These are phyloP conservation scores for Aspidiotus destructor DNA, from an alignment of 2,888 invertebrate genomes.

Conservation along the genomic window DNA sequence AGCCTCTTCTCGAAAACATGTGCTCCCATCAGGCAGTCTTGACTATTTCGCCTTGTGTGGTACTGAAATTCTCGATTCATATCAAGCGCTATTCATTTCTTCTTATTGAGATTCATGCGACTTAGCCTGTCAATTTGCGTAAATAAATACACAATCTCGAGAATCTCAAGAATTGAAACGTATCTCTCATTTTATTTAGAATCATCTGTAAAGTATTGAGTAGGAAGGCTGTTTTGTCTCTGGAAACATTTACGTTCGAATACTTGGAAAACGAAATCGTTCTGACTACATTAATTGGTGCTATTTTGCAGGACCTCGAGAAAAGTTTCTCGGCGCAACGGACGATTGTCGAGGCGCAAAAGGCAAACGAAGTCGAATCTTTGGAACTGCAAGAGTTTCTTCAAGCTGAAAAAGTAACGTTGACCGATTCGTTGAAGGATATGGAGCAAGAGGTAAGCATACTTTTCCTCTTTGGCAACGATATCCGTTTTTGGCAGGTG, in stretches of 20 bases:
- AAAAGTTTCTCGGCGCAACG: conserved; percentile 58
- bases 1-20: no score
- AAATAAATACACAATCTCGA: no score
- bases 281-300: background rate
- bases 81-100: no score
- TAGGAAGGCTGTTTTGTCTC: background rate
- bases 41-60: no score
- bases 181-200: no score
- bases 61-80: no score
- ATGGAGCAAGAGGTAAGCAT: conserved; percentile 54
- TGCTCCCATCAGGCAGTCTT: no score
- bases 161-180: no score
- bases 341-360: conserved; percentile 59
- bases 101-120: no score
- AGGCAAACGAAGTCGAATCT: conserved; percentile 68
- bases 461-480: no score
- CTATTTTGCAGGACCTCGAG: conserved; percentile 51
- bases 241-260: background rate
- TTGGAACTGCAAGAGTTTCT: conserved; percentile 78
- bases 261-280: background rate
- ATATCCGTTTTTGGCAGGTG: no score
- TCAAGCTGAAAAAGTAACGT: conserved; percentile 70
- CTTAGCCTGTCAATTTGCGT: no score
- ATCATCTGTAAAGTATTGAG: background rate
- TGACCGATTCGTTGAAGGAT: conserved; percentile 69